Evolutionary conservation across 2,888 invertebrate species (phyloP).

Genomic region (Fissipunctia ypsillon): DNA sequence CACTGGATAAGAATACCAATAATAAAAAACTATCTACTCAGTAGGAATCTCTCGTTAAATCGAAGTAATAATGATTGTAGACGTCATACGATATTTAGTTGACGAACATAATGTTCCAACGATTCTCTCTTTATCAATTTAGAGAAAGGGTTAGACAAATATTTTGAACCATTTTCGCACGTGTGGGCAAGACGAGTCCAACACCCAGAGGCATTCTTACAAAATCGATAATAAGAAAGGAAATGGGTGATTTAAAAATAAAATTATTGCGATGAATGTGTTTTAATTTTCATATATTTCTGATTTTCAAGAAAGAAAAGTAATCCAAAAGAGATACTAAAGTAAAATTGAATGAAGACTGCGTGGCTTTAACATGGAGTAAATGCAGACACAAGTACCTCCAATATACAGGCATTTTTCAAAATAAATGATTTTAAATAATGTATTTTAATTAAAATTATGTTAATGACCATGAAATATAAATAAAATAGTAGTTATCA

Average conservation of each 20-base stretch:
- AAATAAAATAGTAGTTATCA: slow-evolving; percentile 58
- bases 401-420: slow-evolving; percentile 42
- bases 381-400: not conserved
- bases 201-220: not conserved
- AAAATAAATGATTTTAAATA: slow-evolving; percentile 26
- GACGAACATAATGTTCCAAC: not conserved
- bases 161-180: not conserved
- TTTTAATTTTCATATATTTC: not conserved
- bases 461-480: slow-evolving; percentile 56
- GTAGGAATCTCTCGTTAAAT: not conserved
- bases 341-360: not conserved
- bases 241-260: not conserved
- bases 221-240: not conserved
- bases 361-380: not conserved
- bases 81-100: not conserved
- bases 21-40: not conserved
- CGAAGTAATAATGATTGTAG: not conserved
- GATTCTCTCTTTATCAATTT: not conserved
- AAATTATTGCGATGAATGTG: no score
- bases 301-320: not conserved
- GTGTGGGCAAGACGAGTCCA: not conserved
- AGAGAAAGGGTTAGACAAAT: not conserved
- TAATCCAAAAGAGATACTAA: not conserved
- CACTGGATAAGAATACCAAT: not conserved
- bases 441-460: slow-evolving; percentile 11